These are phyloP conservation scores for Ditylenchus weischeri DNA, from an alignment of 2,888 invertebrate species.

Conservation along the genomic window DNA sequence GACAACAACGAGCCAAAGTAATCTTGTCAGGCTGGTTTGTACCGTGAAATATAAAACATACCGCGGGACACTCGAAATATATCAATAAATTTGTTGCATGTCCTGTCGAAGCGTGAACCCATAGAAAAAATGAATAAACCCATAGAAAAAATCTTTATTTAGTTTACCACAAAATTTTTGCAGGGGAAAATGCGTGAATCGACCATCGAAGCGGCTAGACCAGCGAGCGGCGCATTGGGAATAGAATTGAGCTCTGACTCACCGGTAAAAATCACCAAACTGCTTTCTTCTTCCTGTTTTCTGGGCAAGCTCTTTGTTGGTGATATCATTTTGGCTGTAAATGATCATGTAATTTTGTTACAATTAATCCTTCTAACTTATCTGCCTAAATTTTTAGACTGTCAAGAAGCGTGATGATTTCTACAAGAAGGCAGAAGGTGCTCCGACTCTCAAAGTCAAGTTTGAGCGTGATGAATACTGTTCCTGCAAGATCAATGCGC, in stretches of 20 bases:
- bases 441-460: conserved; percentile 29
- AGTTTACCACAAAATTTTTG: no score
- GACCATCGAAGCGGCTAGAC: no score
- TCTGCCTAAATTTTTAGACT: conserved; percentile 21
- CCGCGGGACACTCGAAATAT: no score
- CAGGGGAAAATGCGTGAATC: no score
- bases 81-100: no score
- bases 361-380: background rate
- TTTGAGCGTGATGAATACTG: conserved; percentile 43
- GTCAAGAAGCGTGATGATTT: conserved; percentile 36
- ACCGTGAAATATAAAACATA: no score
- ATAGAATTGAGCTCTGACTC: background rate
- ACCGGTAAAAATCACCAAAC: conserved; percentile 22
- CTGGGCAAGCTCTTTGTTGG: conserved; percentile 31
- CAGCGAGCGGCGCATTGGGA: background rate
- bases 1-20: no score
- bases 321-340: conserved; percentile 24
- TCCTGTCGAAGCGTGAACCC: no score
- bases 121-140: no score
- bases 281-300: conserved; percentile 28
- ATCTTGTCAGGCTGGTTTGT: no score
- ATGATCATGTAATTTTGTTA: conserved; percentile 22
- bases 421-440: conserved; percentile 26
- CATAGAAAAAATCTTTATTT: no score
- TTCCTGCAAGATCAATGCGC: conserved; percentile 32